These are phyloP conservation scores for Acanthacorydalis orientalis DNA, from an alignment of 2,888 invertebrate species.

Conservation along the genomic window DNA sequence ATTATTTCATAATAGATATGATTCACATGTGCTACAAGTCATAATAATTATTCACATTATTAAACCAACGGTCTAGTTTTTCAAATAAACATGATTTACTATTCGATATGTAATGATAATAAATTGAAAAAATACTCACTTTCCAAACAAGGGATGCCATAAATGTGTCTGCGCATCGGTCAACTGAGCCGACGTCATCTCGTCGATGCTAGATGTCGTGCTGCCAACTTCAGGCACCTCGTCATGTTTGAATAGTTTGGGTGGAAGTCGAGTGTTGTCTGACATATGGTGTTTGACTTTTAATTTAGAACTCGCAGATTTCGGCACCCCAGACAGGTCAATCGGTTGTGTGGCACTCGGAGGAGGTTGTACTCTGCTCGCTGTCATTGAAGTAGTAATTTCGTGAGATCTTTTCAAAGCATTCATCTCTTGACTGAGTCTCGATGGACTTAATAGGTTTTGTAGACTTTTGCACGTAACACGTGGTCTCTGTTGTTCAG, in stretches of 20 bases:
- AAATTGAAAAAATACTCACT: constrained; percentile 37
- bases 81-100: too few relatives aligned
- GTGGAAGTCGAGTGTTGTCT: constrained; percentile 21
- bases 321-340: constrained; percentile 21
- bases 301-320: constrained; percentile 14
- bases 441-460: constrained; percentile 38
- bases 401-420: constrained; percentile 1
- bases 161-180: constrained; percentile 47
- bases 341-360: constrained; percentile 19
- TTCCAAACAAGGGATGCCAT: constrained; percentile 77
- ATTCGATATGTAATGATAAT: not conserved
- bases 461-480: constrained; percentile 33
- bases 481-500: constrained; percentile 12
- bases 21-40: too few relatives aligned
- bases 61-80: too few relatives aligned
- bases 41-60: too few relatives aligned
- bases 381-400: not conserved
- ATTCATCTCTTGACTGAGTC: constrained; percentile 8
- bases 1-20: too few relatives aligned
- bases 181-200: constrained; percentile 26
- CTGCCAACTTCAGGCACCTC: constrained; percentile 44
- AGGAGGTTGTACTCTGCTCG: constrained; percentile 5
- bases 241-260: constrained; percentile 26
- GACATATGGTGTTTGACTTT: constrained; percentile 30
- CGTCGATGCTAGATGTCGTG: constrained; percentile 41